Evolutionary conservation across 1,140 invertebrate genomes (phyloP).

Genomic region (Drosophila miranda): DNA sequence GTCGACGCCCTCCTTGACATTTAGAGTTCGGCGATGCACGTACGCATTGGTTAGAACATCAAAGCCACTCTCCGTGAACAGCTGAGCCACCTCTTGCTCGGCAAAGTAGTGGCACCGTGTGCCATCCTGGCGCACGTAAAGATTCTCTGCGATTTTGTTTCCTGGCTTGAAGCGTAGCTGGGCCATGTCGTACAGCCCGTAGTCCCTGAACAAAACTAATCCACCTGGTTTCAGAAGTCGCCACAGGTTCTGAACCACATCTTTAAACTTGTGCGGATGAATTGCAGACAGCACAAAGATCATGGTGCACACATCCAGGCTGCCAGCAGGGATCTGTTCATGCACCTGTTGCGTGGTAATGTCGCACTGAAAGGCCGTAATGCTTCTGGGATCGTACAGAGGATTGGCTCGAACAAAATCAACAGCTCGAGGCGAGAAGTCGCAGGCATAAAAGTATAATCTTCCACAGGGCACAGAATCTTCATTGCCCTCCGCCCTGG

Average conservation of each 20-base stretch:
- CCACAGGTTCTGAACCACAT: conserved; percentile 88
- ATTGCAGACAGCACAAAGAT: conserved; percentile 99
- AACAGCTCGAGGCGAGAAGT: conserved; percentile 95
- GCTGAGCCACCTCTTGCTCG: conserved; percentile 85
- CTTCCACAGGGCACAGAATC: conserved; percentile 82
- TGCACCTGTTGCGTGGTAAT: conserved; percentile 86
- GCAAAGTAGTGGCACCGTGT: conserved; percentile 95
- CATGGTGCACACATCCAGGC: conserved; percentile 93
- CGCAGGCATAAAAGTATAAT: conserved; percentile 93
- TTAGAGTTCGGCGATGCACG: conserved; percentile 93
- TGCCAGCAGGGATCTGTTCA: conserved; percentile 83
- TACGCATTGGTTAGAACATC: conserved; percentile 87
- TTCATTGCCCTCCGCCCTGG: neutral
- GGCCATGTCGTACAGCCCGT: conserved; percentile 99
- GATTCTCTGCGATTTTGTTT: conserved; percentile 96
- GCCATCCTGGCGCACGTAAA: conserved; percentile 98
- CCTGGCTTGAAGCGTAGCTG: conserved; percentile 96
- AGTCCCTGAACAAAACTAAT: conserved; percentile 95
- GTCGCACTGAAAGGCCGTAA: conserved; percentile 91
- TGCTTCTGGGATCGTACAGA: conserved; percentile 82
- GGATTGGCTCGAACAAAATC: conserved; percentile 91
- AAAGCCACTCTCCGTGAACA: conserved; percentile 87
- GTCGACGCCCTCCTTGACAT: conserved; percentile 95
- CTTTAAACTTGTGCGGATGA: conserved; percentile 90
- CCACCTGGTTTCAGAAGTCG: conserved; percentile 91